Conservation (phyloP, 2,888 invertebrate species). For the Chymomyza amoena region DNA sequence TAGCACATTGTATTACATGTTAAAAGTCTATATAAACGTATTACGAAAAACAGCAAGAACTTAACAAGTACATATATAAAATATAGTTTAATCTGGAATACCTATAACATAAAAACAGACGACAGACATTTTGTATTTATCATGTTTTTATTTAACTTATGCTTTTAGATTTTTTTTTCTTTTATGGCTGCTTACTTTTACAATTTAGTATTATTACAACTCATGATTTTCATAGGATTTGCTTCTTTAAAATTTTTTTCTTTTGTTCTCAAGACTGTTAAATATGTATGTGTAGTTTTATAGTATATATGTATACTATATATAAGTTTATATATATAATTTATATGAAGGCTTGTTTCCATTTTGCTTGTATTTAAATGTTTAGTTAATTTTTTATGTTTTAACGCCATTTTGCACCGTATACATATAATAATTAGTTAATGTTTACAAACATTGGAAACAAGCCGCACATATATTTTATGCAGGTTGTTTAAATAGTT, state of each 20-base stretch:
- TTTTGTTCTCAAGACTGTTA: constrained; percentile 2
- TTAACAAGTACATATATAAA: no score
- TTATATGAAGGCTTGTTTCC: no score
- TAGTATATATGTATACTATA: constrained; percentile 29
- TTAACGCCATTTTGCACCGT: no score
- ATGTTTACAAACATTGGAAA: no score
- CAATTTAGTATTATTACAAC: constrained; percentile 49
- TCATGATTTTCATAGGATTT: constrained; percentile 58
- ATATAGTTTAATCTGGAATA: no score
- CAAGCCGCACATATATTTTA: no score
- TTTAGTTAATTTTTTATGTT: neutral
- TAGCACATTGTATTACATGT: no score
- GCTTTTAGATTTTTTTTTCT: constrained; percentile 36
- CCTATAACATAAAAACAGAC: neutral
- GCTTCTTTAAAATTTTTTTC: constrained; percentile 14
- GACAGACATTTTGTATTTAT: constrained; percentile 14
- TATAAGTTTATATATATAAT: constrained; percentile 35
- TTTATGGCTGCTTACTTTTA: constrained; percentile 32
- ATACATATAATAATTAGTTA: no score
- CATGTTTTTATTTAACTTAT: constrained; percentile 59
- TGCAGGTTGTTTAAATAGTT: no score
- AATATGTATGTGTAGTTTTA: constrained; percentile 27
- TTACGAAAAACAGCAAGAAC: no score
- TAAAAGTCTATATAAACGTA: no score
- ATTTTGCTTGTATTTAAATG: neutral